phyloP scores from a whole-genome alignment of 2,888 invertebrate genomes.

The Himalopsyche anomala region DNA sequence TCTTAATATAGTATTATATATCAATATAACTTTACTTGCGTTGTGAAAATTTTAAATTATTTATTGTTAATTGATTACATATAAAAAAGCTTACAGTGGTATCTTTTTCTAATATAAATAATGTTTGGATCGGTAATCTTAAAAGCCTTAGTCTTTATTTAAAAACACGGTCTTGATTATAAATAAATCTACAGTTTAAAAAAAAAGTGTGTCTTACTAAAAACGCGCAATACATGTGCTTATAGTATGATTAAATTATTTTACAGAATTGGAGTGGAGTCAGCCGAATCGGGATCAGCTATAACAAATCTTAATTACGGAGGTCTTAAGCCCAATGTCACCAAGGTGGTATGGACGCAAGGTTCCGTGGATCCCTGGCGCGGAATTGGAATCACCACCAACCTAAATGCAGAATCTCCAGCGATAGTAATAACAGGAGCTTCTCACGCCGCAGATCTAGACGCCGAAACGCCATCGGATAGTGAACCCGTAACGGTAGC shows the following conservation, averaged over 20 bases:
- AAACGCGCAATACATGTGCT: too few relatives aligned
- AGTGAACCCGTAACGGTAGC: neutral
- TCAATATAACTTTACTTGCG: too few relatives aligned
- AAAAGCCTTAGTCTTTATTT: too few relatives aligned
- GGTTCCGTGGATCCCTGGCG: slow-evolving; percentile 1
- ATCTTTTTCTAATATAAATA: too few relatives aligned
- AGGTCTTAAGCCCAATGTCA: neutral
- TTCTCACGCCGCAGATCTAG: neutral
- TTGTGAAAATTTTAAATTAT: too few relatives aligned
- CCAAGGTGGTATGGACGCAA: neutral
- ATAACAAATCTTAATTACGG: neutral
- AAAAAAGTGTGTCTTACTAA: too few relatives aligned
- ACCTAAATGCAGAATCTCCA: neutral
- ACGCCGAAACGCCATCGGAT: neutral
- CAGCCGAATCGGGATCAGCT: neutral
- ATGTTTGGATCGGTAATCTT: too few relatives aligned
- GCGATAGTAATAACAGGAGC: neutral
- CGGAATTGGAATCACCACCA: neutral
- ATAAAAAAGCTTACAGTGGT: too few relatives aligned
- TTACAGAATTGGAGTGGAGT: slow-evolving; percentile 1
- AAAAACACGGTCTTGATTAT: too few relatives aligned
- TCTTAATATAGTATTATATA: too few relatives aligned
- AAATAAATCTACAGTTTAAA: too few relatives aligned
- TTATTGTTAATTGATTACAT: too few relatives aligned
- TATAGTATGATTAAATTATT: neutral